These are phyloP conservation scores for Drosophila pandora DNA, from an alignment of 1,140 invertebrate species.

Conservation along the genomic window DNA sequence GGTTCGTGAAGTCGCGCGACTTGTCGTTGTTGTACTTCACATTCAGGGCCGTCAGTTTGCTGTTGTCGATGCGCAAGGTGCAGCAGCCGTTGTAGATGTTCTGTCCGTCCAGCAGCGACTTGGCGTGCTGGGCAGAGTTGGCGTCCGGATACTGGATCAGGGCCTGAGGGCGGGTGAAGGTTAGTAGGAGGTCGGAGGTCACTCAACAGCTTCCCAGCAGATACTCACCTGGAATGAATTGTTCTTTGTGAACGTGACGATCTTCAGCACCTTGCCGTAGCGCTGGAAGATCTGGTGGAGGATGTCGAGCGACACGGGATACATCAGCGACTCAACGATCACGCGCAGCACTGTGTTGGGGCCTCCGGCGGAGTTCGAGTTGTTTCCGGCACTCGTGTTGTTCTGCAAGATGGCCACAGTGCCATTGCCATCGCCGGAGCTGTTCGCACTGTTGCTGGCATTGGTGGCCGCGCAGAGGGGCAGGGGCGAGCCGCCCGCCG, in stretches of 20 bases:
- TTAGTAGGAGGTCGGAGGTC: not conserved
- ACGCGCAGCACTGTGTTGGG: constrained; percentile 98
- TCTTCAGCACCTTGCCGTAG: constrained; percentile 98
- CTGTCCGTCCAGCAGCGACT: constrained; percentile 97
- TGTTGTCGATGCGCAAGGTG: constrained; percentile 99
- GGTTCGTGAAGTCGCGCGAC: constrained; percentile 99
- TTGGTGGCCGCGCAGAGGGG: constrained; percentile 72
- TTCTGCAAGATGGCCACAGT: constrained; percentile 74
- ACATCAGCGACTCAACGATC: constrained; percentile 99
- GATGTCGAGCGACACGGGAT: constrained; percentile 98
- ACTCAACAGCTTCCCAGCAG: not conserved
- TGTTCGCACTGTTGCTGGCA: constrained; percentile 67
- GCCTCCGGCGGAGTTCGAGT: constrained; percentile 91
- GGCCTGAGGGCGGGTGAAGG: constrained; percentile 87
- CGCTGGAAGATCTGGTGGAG: constrained; percentile 99
- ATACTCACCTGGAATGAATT: constrained; percentile 92
- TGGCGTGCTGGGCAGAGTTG: constrained; percentile 97
- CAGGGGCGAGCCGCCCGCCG: constrained; percentile 80
- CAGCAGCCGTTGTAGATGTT: constrained; percentile 99
- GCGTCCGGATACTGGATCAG: constrained; percentile 99
- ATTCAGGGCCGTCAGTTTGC: constrained; percentile 98
- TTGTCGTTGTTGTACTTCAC: constrained; percentile 99
- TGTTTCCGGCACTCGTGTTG: constrained; percentile 81
- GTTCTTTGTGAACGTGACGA: constrained; percentile 99
- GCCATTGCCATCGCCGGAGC: constrained; percentile 65